phyloP scores from a whole-genome alignment of 1,140 invertebrate species.

The Drosophila littoralis region DNA sequence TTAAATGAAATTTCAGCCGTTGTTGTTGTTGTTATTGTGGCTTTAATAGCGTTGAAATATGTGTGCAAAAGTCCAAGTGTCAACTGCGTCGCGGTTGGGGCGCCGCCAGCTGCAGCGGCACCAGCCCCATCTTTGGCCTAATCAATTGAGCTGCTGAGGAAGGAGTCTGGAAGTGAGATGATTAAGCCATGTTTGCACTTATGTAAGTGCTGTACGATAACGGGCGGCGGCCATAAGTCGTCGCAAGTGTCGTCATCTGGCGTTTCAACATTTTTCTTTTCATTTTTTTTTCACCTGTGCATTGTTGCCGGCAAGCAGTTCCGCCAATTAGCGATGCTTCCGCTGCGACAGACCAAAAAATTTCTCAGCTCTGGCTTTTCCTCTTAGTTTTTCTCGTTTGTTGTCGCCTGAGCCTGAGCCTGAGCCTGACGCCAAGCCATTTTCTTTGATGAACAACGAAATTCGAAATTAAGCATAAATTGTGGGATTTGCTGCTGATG shows the following conservation, averaged over 20 bases:
- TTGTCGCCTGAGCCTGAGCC: constrained; percentile 36
- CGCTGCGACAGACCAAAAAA: constrained; percentile 51
- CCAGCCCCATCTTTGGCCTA: constrained; percentile 43
- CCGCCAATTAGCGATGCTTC: constrained; percentile 78
- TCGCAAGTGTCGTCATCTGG: constrained; percentile 74
- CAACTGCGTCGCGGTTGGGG: constrained; percentile 40
- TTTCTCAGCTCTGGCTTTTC: constrained; percentile 62
- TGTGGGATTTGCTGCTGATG: constrained; percentile 11
- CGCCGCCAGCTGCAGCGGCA: constrained; percentile 17
- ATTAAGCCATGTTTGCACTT: constrained; percentile 81
- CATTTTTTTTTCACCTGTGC: constrained; percentile 16
- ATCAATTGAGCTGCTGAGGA: constrained; percentile 57
- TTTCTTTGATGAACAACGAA: constrained; percentile 39
- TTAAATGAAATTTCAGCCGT: constrained; percentile 56
- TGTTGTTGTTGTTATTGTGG: constrained; percentile 24
- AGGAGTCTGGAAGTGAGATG: constrained; percentile 41
- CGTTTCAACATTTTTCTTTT: constrained; percentile 70
- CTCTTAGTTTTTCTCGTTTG: constrained; percentile 27
- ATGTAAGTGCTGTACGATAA: constrained; percentile 71
- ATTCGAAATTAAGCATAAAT: constrained; percentile 40
- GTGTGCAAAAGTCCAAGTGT: constrained; percentile 70
- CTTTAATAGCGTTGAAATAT: constrained; percentile 53
- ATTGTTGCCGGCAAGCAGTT: constrained; percentile 58
- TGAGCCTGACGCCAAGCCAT: constrained; percentile 33
- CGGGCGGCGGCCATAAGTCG: constrained; percentile 71